Evolutionary conservation across 2,797 vertebrate species (phyloP).

Genomic region (Sebastes itinus): DNA sequence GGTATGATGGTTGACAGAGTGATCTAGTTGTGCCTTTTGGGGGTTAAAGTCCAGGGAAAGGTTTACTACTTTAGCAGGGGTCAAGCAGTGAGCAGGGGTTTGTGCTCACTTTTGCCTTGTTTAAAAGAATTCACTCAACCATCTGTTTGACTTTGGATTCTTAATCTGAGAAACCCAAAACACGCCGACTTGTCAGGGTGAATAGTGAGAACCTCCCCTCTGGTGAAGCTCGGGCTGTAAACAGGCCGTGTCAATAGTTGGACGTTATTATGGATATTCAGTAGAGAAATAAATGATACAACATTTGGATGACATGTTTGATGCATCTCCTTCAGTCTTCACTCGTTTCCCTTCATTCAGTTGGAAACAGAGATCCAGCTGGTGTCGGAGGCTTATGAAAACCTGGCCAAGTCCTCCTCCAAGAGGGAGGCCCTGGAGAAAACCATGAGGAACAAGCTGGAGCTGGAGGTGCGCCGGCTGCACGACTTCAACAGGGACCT

Average conservation of each 20-base stretch:
- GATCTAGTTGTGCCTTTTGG: too few relatives aligned
- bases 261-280: background rate
- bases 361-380: conserved; percentile 97
- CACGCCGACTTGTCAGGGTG: background rate
- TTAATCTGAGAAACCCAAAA: background rate
- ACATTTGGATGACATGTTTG: background rate
- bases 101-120: too few relatives aligned
- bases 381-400: conserved; percentile 97
- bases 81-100: too few relatives aligned
- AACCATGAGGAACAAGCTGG: conserved; percentile 98
- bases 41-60: too few relatives aligned
- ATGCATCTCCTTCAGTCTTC: background rate
- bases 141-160: background rate
- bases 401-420: conserved; percentile 94
- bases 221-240: background rate
- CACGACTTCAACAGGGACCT: conserved; percentile 99
- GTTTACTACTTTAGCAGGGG: too few relatives aligned
- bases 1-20: too few relatives aligned
- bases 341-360: conserved; percentile 68
- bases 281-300: background rate
- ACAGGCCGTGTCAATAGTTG: background rate
- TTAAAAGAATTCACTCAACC: background rate
- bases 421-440: conserved; percentile 96
- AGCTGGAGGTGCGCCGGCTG: conserved; percentile 95
- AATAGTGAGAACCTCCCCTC: background rate